Percentiles rank a stretch among this genome's conserved stretches.
Evolutionary conservation across 2,797 vertebrate species (phyloP).

Genomic region (Todus mexicanus): DNA sequence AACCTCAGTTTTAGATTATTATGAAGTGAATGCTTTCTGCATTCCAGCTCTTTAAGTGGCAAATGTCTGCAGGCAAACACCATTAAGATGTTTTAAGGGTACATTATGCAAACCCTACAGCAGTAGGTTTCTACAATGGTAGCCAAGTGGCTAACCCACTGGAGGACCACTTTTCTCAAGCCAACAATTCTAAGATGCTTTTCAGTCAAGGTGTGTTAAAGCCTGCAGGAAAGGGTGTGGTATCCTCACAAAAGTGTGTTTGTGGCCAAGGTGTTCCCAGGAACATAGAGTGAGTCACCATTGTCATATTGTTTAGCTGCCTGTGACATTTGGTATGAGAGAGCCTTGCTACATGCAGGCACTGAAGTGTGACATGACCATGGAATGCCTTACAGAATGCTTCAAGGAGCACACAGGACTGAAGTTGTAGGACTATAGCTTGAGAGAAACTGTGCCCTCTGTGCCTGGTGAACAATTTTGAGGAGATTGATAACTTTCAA

Average conservation of each 20-base stretch:
- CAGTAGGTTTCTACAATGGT: neutral
- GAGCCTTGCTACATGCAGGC: neutral
- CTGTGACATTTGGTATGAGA: neutral
- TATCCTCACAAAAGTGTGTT: neutral
- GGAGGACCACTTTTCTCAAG: neutral
- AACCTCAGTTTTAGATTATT: neutral
- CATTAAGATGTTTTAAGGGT: neutral
- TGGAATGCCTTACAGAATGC: neutral
- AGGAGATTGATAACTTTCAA: neutral
- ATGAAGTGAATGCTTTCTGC: neutral
- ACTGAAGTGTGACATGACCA: neutral
- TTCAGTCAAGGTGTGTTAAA: neutral
- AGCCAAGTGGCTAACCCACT: neutral
- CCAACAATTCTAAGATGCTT: neutral
- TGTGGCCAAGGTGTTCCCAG: slow-evolving; percentile 21
- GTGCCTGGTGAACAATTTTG: neutral
- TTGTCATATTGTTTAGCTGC: neutral
- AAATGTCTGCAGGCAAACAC: neutral
- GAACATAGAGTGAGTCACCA: neutral
- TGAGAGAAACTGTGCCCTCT: neutral
- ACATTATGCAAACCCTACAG: neutral
- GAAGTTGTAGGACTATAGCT: neutral
- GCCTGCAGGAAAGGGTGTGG: slow-evolving; percentile 25
- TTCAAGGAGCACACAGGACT: neutral
- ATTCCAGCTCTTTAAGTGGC: neutral